Evolutionary conservation across 2,797 vertebrate genomes (phyloP).

Genomic region (Balearica regulorum): DNA sequence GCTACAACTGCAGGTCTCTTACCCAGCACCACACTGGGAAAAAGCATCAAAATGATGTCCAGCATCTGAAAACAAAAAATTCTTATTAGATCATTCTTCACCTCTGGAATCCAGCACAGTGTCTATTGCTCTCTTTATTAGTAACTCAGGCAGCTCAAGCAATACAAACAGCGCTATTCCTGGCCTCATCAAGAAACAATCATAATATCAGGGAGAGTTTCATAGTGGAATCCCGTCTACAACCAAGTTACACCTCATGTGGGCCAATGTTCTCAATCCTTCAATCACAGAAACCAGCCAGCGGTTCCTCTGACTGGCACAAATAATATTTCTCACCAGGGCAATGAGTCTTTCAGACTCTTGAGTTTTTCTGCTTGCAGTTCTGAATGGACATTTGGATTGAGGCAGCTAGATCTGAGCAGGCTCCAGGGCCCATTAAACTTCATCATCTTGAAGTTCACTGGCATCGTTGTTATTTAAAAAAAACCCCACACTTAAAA

Average conservation of each 20-base stretch:
- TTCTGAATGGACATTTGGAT: slow-evolving; percentile 42
- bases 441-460: slow-evolving; percentile 67
- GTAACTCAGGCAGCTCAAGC: background rate
- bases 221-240: slow-evolving; percentile 34
- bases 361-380: background rate
- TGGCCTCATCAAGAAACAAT: background rate
- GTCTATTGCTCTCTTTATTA: slow-evolving; percentile 23
- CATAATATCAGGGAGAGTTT: slow-evolving; percentile 2
- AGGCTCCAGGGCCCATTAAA: slow-evolving; percentile 62
- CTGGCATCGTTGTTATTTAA: slow-evolving; percentile 53
- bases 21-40: background rate
- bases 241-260: slow-evolving; percentile 20
- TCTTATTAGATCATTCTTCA: slow-evolving; percentile 28
- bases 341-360: slow-evolving; percentile 25
- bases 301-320: slow-evolving; percentile 17
- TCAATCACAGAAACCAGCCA: slow-evolving; percentile 17
- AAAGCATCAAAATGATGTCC: background rate
- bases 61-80: slow-evolving; percentile 1
- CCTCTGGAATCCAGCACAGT: slow-evolving; percentile 7
- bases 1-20: background rate
- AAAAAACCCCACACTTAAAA: slow-evolving; percentile 2
- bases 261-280: slow-evolving; percentile 30
- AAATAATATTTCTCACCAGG: slow-evolving; percentile 15
- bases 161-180: slow-evolving; percentile 40
- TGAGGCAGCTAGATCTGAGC: slow-evolving; percentile 51